A percentile compares a stretch with the other conserved stretches of the same genome.
Conservation (phyloP, 2,797 vertebrate genomes). For the Nyctalus aviator region DNA sequence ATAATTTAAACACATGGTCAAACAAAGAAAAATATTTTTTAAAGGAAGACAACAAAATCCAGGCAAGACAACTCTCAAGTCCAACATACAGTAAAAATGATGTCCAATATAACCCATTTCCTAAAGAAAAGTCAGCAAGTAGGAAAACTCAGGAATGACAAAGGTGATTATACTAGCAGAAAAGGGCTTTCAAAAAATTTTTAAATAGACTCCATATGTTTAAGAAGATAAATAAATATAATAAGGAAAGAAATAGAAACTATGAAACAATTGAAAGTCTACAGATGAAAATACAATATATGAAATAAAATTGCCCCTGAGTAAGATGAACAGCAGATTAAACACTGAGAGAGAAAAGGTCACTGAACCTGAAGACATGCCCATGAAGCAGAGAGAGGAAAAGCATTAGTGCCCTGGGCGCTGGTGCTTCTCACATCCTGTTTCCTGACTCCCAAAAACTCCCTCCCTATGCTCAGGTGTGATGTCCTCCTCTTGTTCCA, state of each 20-base stretch:
- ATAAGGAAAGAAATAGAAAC: neutral
- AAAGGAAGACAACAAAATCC: neutral
- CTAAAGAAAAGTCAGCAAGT: neutral
- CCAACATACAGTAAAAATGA: neutral
- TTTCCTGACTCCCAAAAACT: neutral
- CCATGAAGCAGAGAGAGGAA: neutral
- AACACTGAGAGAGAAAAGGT: neutral
- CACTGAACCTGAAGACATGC: neutral
- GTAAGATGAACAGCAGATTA: neutral
- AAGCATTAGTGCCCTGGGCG: neutral
- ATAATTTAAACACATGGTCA: neutral
- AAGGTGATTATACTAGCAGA: neutral
- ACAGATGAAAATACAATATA: neutral
- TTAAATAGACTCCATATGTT: neutral
- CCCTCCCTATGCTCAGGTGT: neutral
- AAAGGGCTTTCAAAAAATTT: neutral
- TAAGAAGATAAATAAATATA: neutral
- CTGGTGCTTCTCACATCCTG: neutral
- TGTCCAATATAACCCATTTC: neutral
- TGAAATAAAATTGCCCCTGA: neutral
- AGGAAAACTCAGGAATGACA: neutral
- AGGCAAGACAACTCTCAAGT: neutral
- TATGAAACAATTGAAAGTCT: neutral
- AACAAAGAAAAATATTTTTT: neutral
- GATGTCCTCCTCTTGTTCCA: neutral